Conservation (phyloP, 2,888 invertebrate genomes). For the Cantharis rufa region DNA sequence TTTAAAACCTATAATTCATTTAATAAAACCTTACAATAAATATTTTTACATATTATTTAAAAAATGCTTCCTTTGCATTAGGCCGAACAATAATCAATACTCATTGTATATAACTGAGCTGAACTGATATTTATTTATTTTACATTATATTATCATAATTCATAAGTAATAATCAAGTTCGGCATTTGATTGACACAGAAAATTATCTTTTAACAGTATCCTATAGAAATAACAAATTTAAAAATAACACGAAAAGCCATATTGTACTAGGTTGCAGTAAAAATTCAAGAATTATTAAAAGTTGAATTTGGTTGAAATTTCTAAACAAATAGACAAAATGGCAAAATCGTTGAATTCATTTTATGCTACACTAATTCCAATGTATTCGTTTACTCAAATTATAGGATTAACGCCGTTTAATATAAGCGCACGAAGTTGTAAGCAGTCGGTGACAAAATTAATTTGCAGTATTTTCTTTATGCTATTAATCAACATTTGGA, state of each 20-base stretch:
- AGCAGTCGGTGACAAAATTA: neutral
- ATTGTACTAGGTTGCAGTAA: neutral
- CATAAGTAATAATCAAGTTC: neutral
- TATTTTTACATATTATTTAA: too few species aligned
- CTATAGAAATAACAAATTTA: neutral
- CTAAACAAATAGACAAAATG: neutral
- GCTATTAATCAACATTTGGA: neutral
- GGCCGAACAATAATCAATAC: too few species aligned
- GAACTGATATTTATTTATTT: neutral
- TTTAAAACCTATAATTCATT: too few species aligned
- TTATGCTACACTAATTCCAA: neutral
- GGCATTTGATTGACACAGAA: neutral
- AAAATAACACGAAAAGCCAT: neutral
- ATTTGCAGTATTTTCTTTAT: neutral
- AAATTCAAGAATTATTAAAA: neutral
- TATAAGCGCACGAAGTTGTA: neutral
- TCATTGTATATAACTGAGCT: neutral
- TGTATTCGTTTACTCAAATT: neutral
- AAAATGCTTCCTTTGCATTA: too few species aligned
- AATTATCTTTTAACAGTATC: neutral
- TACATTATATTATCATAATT: neutral
- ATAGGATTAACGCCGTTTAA: neutral
- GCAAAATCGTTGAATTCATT: neutral
- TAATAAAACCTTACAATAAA: too few species aligned
- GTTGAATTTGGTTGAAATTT: neutral